phyloP scores from a whole-genome alignment of 1,140 invertebrate species.

The Meloidogyne floridensis region DNA sequence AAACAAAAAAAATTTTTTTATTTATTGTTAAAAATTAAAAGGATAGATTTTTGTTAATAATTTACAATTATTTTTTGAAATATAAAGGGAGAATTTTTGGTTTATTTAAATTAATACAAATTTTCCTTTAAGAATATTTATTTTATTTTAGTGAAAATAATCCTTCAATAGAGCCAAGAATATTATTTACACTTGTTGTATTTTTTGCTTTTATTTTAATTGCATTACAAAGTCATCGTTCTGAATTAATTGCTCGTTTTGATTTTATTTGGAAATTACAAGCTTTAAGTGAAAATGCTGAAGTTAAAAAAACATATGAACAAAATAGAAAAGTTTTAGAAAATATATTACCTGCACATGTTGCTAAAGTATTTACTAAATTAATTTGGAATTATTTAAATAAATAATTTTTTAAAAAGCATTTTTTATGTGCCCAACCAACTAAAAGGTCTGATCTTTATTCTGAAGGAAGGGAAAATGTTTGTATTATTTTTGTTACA shows the following conservation, averaged over 20 bases:
- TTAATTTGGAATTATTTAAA: not conserved
- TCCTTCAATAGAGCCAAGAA: conserved; percentile 43
- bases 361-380: conserved; percentile 71
- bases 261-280: conserved; percentile 66
- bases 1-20: conserved; percentile 24
- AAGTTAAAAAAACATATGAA: conserved; percentile 62
- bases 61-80: too few relatives aligned
- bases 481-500: conserved; percentile 88
- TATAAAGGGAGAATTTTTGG: too few relatives aligned
- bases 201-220: conserved; percentile 58
- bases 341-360: conserved; percentile 88
- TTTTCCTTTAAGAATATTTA: too few relatives aligned
- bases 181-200: conserved; percentile 56
- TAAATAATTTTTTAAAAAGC: conserved; percentile 66
- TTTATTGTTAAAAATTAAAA: conserved; percentile 17
- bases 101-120: too few relatives aligned
- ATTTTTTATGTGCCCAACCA: conserved; percentile 74
- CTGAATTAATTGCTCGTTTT: conserved; percentile 60
- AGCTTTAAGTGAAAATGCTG: conserved; percentile 64
- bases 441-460: conserved; percentile 55
- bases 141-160: not conserved
- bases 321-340: conserved; percentile 75
- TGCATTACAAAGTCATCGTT: conserved; percentile 61
- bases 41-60: too few relatives aligned
- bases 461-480: conserved; percentile 74